phyloP scores from a whole-genome alignment of 2,113 vertebrate species.

The Ibidorhyncha struthersii region DNA sequence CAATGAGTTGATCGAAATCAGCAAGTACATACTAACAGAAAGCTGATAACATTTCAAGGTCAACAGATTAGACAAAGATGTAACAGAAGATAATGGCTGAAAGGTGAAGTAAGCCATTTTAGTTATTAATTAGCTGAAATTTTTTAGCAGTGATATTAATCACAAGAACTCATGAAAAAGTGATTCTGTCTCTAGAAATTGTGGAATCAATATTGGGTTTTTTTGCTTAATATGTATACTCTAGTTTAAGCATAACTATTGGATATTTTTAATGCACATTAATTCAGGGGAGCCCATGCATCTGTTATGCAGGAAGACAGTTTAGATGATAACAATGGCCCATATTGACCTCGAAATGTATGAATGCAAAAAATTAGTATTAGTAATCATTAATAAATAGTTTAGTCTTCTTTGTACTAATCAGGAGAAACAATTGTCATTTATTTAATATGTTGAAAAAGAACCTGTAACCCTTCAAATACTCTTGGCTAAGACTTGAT shows the following conservation, averaged over 20 bases:
- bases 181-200: background rate
- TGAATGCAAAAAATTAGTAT: background rate
- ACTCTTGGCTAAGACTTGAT: background rate
- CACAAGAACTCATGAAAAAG: background rate
- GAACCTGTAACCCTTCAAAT: background rate
- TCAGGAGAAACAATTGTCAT: background rate
- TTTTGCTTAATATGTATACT: background rate
- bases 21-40: background rate
- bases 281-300: background rate
- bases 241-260: background rate
- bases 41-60: background rate
- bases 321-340: background rate
- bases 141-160: background rate
- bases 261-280: background rate
- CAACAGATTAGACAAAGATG: background rate
- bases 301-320: background rate
- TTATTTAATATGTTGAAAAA: background rate
- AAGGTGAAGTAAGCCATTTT: background rate
- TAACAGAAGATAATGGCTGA: background rate
- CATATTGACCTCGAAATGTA: background rate
- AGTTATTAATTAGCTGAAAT: background rate
- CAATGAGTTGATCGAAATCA: background rate
- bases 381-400: background rate
- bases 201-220: background rate
- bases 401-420: background rate